Evolutionary conservation across 1,140 invertebrate genomes (phyloP), one percentile per base, ranked within the genome.

Genomic region (Drosophila pseudoobscura): DNA sequence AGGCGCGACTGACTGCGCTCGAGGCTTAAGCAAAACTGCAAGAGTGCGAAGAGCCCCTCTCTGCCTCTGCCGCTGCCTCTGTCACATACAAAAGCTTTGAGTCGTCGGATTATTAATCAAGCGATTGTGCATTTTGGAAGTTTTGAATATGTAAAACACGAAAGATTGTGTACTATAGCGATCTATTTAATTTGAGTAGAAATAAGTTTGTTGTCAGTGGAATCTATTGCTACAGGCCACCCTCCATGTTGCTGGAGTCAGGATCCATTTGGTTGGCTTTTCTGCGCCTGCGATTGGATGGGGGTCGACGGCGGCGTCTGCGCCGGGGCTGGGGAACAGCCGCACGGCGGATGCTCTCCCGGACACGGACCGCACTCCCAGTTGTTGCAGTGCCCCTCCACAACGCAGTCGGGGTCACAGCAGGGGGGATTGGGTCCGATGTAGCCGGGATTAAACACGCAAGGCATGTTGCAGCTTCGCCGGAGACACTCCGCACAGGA

Each of bases 361-460:
- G 75, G 62, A 46, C 79, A 83, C 0, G 75, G 74, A 7, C 63
- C 74, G 11, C 78, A 82, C 44, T 66, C 65, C 22, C 75, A 55
- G 52, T 60, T 65, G 8, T 35, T 50, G 31, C 79, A 78, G 8
- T 71, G 31, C 0, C 31, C 52, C 13, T 53, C 75, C 17, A 41
- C 61, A 1, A n/a, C 15, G 29, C 80, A 84, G 2, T 87, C 61
- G 29, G 69, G 35, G 66, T 85, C 77, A 53, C 82, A 87, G 55
- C 82, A 80, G 6, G 80, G 80, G 3, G 80, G 82, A 60, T 63
- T 35, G 45, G 77, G 77, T 13, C 82, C 80, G 59, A 87, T 85
- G 24, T 85, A 80, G 39, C 60, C 82, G 22, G 80, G 80, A 87
- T 85, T 85, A 43, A 85, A 85, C 26, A 85, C 55, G 63, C 54